phyloP scores from a whole-genome alignment of 2,888 invertebrate species.

The Arctia plantaginis region DNA sequence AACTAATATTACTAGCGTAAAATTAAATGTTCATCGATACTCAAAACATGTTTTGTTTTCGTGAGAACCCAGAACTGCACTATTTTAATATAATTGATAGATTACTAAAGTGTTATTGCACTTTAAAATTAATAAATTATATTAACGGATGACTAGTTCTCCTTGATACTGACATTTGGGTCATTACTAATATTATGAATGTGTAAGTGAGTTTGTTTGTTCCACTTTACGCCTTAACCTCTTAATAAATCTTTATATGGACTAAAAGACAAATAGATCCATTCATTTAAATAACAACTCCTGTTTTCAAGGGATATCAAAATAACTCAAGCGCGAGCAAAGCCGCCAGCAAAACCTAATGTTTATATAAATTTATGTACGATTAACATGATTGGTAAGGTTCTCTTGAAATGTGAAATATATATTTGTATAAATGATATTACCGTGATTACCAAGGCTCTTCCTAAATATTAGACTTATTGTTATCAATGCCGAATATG shows the following conservation, averaged over 20 bases:
- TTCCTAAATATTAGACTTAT: background rate
- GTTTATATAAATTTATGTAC: constrained; percentile 2
- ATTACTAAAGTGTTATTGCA: background rate
- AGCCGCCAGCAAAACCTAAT: background rate
- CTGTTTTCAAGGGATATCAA: too few species aligned
- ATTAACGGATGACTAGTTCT: constrained; percentile 1
- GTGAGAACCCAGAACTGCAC: background rate
- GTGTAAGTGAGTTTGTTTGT: too few species aligned
- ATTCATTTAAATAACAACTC: too few species aligned
- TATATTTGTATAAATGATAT: background rate
- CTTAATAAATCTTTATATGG: too few species aligned
- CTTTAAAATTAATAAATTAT: background rate
- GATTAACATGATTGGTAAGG: constrained; percentile 29
- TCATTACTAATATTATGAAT: too few species aligned
- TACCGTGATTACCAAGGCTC: background rate
- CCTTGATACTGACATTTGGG: constrained; percentile 34
- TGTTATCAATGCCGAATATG: background rate
- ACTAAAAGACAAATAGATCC: too few species aligned
- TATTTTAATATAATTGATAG: background rate
- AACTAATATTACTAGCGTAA: too few species aligned
- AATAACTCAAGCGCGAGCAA: too few species aligned
- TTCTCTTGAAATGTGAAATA: background rate
- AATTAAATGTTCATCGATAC: too few species aligned
- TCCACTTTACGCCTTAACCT: too few species aligned
- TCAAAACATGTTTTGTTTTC: background rate